phyloP scores from a whole-genome alignment of 2,113 vertebrate genomes.

The Triplophysa dalaica region DNA sequence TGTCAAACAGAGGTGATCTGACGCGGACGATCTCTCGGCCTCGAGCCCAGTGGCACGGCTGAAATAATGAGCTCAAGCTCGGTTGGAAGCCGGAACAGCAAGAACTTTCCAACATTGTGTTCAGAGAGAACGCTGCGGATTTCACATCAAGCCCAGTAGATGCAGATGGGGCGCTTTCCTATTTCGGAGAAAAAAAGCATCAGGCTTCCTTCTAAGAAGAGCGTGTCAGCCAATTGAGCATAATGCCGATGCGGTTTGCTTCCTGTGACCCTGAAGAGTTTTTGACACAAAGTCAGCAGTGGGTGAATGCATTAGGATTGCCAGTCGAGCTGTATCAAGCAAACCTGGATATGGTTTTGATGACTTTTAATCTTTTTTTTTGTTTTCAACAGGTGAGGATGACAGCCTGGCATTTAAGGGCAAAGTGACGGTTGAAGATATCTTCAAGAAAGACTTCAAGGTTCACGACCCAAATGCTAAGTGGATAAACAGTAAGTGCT shows the following conservation, averaged over 20 bases:
- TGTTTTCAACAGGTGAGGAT: slow-evolving; percentile 81
- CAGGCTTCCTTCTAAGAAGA: background rate
- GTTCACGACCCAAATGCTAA: slow-evolving; percentile 88
- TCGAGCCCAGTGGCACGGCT: background rate
- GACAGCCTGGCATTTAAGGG: slow-evolving; percentile 88
- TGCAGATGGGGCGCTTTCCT: background rate
- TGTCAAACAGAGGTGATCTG: slow-evolving; percentile 32
- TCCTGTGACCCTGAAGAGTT: slow-evolving; percentile 1
- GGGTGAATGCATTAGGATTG: background rate
- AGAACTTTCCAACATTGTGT: background rate
- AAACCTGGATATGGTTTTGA: background rate
- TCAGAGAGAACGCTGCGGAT: slow-evolving; percentile 5
- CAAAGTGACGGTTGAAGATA: slow-evolving; percentile 87
- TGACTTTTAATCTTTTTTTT: slow-evolving; percentile 27
- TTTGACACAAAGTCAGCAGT: background rate
- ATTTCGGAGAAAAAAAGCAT: slow-evolving; percentile 1
- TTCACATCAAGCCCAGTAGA: slow-evolving; percentile 8
- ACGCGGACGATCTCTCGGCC: slow-evolving; percentile 4
- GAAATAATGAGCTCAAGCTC: slow-evolving; percentile 29
- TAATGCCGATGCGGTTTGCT: background rate
- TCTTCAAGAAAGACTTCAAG: slow-evolving; percentile 88
- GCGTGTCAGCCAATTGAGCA: slow-evolving; percentile 10
- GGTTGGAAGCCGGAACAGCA: slow-evolving; percentile 4
- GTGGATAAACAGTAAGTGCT: slow-evolving; percentile 91
- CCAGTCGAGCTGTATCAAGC: background rate